Conservation (phyloP, 2,113 vertebrate genomes). For the Capricornis sumatraensis region DNA sequence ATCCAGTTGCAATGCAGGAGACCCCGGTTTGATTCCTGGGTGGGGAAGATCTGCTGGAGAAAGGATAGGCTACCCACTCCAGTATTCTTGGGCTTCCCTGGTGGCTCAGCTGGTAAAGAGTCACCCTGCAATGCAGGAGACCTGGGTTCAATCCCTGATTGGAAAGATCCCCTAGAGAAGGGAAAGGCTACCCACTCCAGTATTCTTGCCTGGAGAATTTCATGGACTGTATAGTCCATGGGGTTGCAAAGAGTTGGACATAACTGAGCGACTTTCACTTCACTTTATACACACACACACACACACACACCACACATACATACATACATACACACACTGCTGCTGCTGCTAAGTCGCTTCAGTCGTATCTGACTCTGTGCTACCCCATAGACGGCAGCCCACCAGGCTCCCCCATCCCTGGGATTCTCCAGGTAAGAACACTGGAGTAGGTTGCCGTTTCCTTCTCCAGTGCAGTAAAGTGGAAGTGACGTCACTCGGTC, state of each 20-base stretch:
- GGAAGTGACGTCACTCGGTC: too few relatives aligned
- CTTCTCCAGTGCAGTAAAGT: too few relatives aligned
- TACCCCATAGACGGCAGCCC: too few relatives aligned
- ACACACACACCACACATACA: too few relatives aligned
- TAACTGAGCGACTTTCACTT: background rate
- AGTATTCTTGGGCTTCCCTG: background rate
- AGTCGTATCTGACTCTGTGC: too few relatives aligned
- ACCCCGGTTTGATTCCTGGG: background rate
- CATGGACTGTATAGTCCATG: background rate
- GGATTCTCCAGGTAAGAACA: too few relatives aligned
- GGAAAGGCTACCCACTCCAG: background rate
- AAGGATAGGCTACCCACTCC: background rate
- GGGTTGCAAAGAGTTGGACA: background rate
- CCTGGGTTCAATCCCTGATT: background rate
- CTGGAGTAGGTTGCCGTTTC: too few relatives aligned
- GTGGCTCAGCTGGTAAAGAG: background rate
- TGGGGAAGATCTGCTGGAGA: background rate
- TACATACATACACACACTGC: too few relatives aligned
- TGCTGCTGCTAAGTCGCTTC: too few relatives aligned
- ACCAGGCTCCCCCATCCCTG: too few relatives aligned
- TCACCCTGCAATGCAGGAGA: background rate
- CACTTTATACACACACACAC: background rate
- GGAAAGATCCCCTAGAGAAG: background rate
- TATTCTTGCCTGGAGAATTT: background rate
- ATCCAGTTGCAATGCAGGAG: background rate